These are phyloP conservation scores for Oenanthe oenanthe DNA, from an alignment of 2,113 vertebrate genomes.

Conservation along the genomic window DNA sequence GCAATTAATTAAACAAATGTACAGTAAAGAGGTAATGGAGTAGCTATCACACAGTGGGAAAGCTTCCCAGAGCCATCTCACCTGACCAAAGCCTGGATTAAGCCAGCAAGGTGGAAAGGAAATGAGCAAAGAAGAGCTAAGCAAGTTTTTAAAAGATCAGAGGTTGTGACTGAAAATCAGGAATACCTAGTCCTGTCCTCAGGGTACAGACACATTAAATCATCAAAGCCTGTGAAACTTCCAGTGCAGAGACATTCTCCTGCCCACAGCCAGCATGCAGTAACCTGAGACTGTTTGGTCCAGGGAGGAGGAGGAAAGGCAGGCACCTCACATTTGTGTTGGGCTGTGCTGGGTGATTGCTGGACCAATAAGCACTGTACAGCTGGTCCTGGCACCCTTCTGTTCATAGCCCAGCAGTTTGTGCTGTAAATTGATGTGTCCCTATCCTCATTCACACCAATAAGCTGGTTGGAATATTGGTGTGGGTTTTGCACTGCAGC, in stretches of 20 bases:
- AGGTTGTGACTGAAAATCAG: neutral
- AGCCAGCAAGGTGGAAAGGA: conserved; percentile 26
- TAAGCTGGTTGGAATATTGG: neutral
- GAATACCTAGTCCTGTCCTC: neutral
- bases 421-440: neutral
- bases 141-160: neutral
- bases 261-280: neutral
- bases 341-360: neutral
- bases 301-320: neutral
- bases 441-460: neutral
- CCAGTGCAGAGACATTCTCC: neutral
- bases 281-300: conserved; percentile 19
- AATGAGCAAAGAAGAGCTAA: neutral
- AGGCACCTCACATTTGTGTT: neutral
- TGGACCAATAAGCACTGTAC: neutral
- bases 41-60: conserved; percentile 58
- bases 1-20: conserved; percentile 82
- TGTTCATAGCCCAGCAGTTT: neutral
- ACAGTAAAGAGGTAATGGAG: conserved; percentile 68
- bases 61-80: conserved; percentile 64
- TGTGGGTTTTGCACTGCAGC: neutral
- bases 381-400: neutral
- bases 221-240: conserved; percentile 35
- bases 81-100: conserved; percentile 26
- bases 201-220: conserved; percentile 46